These are phyloP conservation scores for Patagioenas fasciata DNA, from an alignment of 2,113 vertebrate genomes.

Conservation along the genomic window DNA sequence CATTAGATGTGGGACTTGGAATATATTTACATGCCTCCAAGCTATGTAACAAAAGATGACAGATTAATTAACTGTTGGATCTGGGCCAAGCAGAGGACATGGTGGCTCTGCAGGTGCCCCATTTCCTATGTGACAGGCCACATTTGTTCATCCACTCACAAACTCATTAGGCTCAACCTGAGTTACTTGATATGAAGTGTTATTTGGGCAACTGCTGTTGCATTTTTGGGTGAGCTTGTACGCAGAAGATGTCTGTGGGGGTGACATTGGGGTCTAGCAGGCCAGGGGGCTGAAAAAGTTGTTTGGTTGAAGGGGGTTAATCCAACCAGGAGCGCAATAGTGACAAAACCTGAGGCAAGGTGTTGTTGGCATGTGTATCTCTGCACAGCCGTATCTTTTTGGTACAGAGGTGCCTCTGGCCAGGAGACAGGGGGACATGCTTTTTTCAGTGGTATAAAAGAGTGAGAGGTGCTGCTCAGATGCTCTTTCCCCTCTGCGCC, in stretches of 20 bases:
- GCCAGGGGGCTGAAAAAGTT: neutral
- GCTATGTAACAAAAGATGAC: conserved; percentile 59
- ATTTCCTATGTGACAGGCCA: neutral
- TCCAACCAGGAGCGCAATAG: fast-evolving
- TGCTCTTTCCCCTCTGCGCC: neutral
- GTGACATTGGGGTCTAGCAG: neutral
- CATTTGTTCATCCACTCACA: conserved; percentile 57
- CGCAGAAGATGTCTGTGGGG: neutral
- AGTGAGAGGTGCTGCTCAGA: neutral
- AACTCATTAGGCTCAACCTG: conserved; percentile 56
- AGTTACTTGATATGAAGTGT: neutral
- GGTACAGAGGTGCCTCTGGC: neutral
- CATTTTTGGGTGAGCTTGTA: neutral
- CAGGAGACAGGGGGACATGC: neutral
- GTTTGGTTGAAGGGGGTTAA: neutral
- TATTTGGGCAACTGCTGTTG: conserved; percentile 14
- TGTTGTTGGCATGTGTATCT: neutral
- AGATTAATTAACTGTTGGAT: conserved; percentile 68
- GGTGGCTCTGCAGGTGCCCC: conserved; percentile 26
- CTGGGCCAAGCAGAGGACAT: conserved; percentile 26
- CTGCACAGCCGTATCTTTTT: neutral
- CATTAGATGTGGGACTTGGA: conserved; percentile 1
- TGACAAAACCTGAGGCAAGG: neutral
- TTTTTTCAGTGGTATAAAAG: neutral
- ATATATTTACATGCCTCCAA: conserved; percentile 30